Percentiles rank a stretch among this genome's conserved stretches.
These are phyloP conservation scores for Ginglymostoma cirratum DNA, from an alignment of 2,113 vertebrate genomes.

Conservation along the genomic window DNA sequence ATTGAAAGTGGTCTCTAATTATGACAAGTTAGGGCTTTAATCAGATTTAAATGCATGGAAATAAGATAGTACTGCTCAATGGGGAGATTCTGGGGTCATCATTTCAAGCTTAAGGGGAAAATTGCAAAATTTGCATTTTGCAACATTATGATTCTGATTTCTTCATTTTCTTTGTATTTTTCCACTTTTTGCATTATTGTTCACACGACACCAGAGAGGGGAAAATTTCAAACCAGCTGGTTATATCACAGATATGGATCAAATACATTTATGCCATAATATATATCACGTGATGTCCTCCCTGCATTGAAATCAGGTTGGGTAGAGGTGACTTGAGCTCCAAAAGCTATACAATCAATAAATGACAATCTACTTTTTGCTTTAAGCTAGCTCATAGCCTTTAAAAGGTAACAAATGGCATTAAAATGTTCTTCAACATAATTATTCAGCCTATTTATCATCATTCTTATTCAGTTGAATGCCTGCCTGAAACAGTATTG, in stretches of 20 bases:
- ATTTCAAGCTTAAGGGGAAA: too few species aligned
- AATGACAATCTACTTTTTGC: not conserved
- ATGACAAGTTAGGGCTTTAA: too few species aligned
- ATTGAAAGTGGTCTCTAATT: too few species aligned
- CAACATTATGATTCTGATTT: too few species aligned
- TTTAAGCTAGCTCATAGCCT: not conserved
- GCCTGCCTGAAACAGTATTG: not conserved
- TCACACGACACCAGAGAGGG: not conserved
- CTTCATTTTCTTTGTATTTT: too few species aligned
- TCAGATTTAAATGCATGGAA: too few species aligned
- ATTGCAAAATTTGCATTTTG: too few species aligned
- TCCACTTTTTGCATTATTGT: too few species aligned
- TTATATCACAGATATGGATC: not conserved
- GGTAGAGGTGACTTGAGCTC: not conserved
- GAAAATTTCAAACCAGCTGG: not conserved
- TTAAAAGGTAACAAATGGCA: not conserved
- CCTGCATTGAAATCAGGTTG: not conserved
- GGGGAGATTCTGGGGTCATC: too few species aligned
- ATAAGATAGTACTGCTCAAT: too few species aligned
- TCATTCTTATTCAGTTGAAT: conserved; percentile 3
- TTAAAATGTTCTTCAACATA: not conserved
- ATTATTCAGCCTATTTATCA: not conserved
- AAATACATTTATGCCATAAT: not conserved
- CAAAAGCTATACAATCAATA: not conserved
- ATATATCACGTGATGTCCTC: not conserved